Percentiles rank a stretch among this genome's conserved stretches.
These are phyloP conservation scores for Corydoras maculifer DNA, from an alignment of 2,113 vertebrate genomes.

Conservation along the genomic window DNA sequence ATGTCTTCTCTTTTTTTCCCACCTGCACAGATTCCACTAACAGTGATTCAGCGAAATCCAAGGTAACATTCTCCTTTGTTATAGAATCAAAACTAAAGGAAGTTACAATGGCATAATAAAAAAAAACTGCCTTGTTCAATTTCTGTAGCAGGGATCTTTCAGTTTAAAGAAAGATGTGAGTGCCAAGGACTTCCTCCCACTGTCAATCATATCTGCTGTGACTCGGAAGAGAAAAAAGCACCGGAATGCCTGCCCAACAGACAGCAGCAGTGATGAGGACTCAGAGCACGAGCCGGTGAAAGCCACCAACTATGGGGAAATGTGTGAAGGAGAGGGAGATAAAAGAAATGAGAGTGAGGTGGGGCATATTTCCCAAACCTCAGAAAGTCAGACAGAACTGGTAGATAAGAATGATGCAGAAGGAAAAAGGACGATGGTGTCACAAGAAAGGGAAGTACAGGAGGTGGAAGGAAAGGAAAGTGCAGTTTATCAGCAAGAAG, in stretches of 20 bases:
- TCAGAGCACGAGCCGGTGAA: slow-evolving; percentile 73
- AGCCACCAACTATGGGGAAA: slow-evolving; percentile 52
- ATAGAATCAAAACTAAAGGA: not conserved
- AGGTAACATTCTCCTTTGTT: slow-evolving; percentile 64
- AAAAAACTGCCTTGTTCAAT: not conserved
- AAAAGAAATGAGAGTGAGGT: slow-evolving; percentile 14
- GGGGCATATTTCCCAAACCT: slow-evolving; percentile 7
- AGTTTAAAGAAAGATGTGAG: slow-evolving; percentile 73
- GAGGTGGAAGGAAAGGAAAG: not conserved
- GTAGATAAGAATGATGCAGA: slow-evolving; percentile 11
- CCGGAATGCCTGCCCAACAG: slow-evolving; percentile 63
- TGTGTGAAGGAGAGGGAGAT: slow-evolving; percentile 22
- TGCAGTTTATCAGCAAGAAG: not conserved
- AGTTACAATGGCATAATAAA: not conserved
- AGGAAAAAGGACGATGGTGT: slow-evolving; percentile 6
- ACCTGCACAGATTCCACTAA: slow-evolving; percentile 73
- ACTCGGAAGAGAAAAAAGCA: slow-evolving; percentile 86
- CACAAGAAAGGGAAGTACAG: not conserved
- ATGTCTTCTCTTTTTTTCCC: slow-evolving; percentile 22
- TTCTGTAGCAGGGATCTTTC: slow-evolving; percentile 64
- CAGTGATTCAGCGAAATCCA: slow-evolving; percentile 82
- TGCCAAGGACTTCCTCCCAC: slow-evolving; percentile 76
- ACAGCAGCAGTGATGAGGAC: slow-evolving; percentile 83
- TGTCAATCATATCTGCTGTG: slow-evolving; percentile 79
- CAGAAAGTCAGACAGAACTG: slow-evolving; percentile 11